phyloP scores from a whole-genome alignment of 2,113 vertebrate species.

The Crotalus helleri region DNA sequence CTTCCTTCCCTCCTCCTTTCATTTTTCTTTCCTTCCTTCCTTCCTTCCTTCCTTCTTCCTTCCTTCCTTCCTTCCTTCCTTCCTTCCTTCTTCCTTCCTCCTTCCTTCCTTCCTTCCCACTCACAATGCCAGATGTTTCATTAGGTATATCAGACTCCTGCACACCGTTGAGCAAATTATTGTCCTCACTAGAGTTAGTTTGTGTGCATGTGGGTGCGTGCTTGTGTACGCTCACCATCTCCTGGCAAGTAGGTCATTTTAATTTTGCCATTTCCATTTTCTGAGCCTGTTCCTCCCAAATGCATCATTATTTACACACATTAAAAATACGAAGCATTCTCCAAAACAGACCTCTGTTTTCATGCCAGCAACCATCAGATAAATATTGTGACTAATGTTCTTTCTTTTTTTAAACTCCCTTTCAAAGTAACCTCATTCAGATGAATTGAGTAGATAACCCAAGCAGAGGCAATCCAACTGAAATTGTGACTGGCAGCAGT shows the following conservation, averaged over 20 bases:
- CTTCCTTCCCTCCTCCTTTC: no score
- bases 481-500: background rate
- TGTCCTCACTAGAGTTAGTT: background rate
- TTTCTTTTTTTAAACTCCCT: background rate
- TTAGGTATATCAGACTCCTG: background rate
- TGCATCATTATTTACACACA: background rate
- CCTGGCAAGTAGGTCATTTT: background rate
- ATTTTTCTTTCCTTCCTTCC: no score
- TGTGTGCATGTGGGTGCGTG: background rate
- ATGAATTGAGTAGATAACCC: background rate
- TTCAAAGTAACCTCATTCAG: background rate
- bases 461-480: background rate
- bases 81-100: no score
- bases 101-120: no score
- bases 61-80: background rate
- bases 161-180: background rate
- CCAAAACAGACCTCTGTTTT: background rate
- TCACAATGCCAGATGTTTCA: background rate
- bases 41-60: background rate
- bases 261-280: background rate
- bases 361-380: background rate
- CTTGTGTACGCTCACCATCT: background rate
- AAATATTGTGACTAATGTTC: background rate
- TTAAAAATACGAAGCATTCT: background rate
- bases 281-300: background rate